A percentile compares a stretch with the other conserved stretches of the same genome.
These are phyloP conservation scores for Pelmatolapia mariae DNA, from an alignment of 2,113 vertebrate genomes.

Conservation along the genomic window DNA sequence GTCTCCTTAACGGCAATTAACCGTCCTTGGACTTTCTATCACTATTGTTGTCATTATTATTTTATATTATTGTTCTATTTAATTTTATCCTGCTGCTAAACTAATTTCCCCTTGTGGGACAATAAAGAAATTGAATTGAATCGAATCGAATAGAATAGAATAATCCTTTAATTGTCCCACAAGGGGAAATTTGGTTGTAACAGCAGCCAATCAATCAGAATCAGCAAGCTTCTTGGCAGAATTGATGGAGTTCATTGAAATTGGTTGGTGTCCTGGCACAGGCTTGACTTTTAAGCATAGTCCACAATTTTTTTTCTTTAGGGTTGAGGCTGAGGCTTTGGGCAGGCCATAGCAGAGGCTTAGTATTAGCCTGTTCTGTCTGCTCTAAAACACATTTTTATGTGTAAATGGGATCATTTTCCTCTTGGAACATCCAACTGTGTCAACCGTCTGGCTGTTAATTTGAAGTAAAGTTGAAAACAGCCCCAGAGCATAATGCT, in stretches of 20 bases:
- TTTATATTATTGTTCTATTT: too few relatives aligned
- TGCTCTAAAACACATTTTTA: accelerated
- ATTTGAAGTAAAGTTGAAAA: background rate
- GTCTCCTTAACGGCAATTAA: too few relatives aligned
- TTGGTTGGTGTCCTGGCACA: background rate
- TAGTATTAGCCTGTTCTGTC: background rate
- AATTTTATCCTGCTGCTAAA: too few relatives aligned
- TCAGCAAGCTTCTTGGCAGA: background rate
- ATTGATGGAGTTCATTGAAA: background rate
- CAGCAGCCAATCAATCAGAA: too few relatives aligned
- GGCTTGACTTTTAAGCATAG: accelerated
- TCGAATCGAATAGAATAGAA: too few relatives aligned
- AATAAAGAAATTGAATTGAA: too few relatives aligned
- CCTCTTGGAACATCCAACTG: background rate
- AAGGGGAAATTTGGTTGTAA: too few relatives aligned
- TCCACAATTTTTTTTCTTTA: background rate
- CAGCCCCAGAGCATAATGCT: background rate
- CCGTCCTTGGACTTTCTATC: too few relatives aligned
- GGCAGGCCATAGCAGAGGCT: background rate
- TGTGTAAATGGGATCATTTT: background rate
- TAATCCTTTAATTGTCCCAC: too few relatives aligned
- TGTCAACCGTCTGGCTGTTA: accelerated
- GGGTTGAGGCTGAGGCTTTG: accelerated
- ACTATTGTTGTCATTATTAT: too few relatives aligned
- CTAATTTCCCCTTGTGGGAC: too few relatives aligned